Evolutionary conservation across 2,888 invertebrate species (phyloP).

Genomic region (Unio pictorum): DNA sequence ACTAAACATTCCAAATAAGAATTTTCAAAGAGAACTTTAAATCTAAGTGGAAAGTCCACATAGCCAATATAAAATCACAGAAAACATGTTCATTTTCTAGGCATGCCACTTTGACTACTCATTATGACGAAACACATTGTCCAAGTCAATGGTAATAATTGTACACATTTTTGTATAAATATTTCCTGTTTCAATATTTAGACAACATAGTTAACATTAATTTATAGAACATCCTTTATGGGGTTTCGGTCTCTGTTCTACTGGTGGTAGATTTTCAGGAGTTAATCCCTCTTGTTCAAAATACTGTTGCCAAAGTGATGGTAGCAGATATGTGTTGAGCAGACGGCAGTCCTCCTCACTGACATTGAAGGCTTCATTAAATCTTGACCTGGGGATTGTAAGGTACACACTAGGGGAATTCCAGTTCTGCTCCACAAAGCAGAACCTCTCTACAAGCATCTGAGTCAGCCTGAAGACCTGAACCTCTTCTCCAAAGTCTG

Average conservation of each 20-base stretch:
- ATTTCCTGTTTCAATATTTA: too few relatives aligned
- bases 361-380: conserved; percentile 36
- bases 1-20: too few relatives aligned
- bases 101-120: too few relatives aligned
- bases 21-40: too few relatives aligned
- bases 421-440: conserved; percentile 35
- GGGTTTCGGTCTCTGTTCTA: conserved; percentile 22
- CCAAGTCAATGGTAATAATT: too few relatives aligned
- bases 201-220: neutral
- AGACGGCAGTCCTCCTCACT: conserved; percentile 43
- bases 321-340: conserved; percentile 40
- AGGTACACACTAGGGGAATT: conserved; percentile 13
- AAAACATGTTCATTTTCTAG: too few relatives aligned
- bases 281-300: conserved; percentile 26
- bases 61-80: too few relatives aligned
- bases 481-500: conserved; percentile 55
- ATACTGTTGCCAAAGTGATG: conserved; percentile 39
- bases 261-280: conserved; percentile 16
- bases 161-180: neutral
- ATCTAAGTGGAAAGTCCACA: too few relatives aligned
- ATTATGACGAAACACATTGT: too few relatives aligned
- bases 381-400: conserved; percentile 35
- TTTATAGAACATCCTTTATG: conserved; percentile 31
- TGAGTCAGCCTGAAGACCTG: conserved; percentile 41
- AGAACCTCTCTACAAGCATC: conserved; percentile 33